Conservation (phyloP, 2,888 invertebrate genomes). For the Onchidella celtica region DNA sequence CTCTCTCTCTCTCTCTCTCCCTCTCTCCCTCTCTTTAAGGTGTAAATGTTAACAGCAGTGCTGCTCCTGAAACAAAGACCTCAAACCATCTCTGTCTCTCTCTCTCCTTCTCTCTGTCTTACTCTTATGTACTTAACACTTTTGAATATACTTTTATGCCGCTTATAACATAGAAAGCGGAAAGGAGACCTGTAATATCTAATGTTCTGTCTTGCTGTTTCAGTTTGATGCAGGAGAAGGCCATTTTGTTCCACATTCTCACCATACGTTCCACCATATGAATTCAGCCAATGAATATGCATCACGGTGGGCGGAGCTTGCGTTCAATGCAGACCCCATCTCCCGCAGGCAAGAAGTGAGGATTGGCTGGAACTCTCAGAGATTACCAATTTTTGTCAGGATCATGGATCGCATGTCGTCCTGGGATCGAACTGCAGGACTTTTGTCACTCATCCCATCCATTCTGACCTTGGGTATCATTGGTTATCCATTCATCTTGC, state of each 20-base stretch:
- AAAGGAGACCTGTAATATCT: background rate
- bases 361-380: conserved; percentile 90
- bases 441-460: conserved; percentile 90
- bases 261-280: conserved; percentile 56
- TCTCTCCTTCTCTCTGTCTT: too few species aligned
- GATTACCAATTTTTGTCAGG: conserved; percentile 89
- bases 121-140: too few species aligned
- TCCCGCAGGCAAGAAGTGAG: conserved; percentile 89
- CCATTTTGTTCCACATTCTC: conserved; percentile 69
- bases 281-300: conserved; percentile 68
- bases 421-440: conserved; percentile 86
- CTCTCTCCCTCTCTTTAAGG: too few species aligned
- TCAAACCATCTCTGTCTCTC: too few species aligned
- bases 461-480: conserved; percentile 81
- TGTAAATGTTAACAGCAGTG: too few species aligned
- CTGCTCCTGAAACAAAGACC: too few species aligned
- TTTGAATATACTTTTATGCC: too few species aligned
- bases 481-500: conserved; percentile 92
- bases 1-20: too few species aligned
- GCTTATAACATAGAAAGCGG: too few species aligned
- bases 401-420: conserved; percentile 92
- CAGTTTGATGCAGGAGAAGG: conserved; percentile 84
- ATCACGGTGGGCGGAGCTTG: conserved; percentile 67
- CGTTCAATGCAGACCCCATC: conserved; percentile 59
- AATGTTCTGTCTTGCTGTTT: background rate